Evolutionary conservation across 2,797 vertebrate genomes (phyloP), one percentile per base, ranked within the genome.

Genomic region (Bovichtus diacanthus): DNA sequence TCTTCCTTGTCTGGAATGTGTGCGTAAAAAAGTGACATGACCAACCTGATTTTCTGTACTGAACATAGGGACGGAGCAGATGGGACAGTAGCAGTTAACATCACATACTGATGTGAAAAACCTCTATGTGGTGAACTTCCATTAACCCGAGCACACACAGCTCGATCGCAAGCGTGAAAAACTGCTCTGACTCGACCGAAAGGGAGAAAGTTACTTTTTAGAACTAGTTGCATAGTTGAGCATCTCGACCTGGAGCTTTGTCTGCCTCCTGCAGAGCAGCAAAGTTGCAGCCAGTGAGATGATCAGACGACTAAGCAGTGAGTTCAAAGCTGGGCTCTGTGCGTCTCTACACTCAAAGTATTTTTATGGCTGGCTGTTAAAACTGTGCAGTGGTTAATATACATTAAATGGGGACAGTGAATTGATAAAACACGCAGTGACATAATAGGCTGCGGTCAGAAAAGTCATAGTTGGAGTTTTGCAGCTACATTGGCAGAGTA

Each of bases 311-410:
- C 87, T 60, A 38, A 75, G 77, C 81, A 67, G 23, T 41, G 63
- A 53, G 76, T 86, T 90, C 83, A 86, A 86, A 91, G 77, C 70
- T 44, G 53, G 49, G 16, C 50, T 70, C 70, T 72, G 59, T 73
- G 67, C 76, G 65, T 82, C 83, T 90, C 78, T 62, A 64, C 76
- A 74, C 76, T 54, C 9, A 0, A 74, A 75, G 80, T 80, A 85
- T 91, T 91, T 93, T 93, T 91, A 90, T 66, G 70, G 69, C 34
- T 1, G 83, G 29, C 78, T 81, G 56, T 91, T 88, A 90, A 68
- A 90, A 83, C 75, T 41, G n/a, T 60, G 76, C 59, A 15, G 61
- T 56, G 73, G 81, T 81, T 83, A 83, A 88, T 89, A 81, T 84
- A 75, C 73, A 59, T 85, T 87, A 86, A 80, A 84, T 78, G 63